These are phyloP conservation scores for Drosophila melanica DNA, from an alignment of 1,140 invertebrate species.

Conservation along the genomic window DNA sequence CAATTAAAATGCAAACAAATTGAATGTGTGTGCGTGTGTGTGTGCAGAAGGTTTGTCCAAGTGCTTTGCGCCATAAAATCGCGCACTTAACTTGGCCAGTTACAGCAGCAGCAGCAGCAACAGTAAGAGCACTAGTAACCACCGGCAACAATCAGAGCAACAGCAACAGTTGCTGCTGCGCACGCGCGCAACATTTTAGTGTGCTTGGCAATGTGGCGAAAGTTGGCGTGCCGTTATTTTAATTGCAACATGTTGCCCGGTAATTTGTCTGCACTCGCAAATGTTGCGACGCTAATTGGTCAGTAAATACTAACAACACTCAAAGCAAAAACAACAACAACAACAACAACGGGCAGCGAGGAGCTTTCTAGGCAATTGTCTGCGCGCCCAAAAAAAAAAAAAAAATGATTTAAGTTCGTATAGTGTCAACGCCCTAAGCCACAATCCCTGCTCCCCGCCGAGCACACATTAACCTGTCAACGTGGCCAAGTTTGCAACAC, in stretches of 20 bases:
- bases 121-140: constrained; percentile 8
- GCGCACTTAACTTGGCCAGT: constrained; percentile 53
- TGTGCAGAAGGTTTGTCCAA: constrained; percentile 76
- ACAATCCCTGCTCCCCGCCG: constrained; percentile 22
- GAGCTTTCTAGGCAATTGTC: background rate
- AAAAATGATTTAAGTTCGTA: constrained; percentile 66
- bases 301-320: constrained; percentile 35
- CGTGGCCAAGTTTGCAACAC: constrained; percentile 79
- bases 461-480: constrained; percentile 76
- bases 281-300: constrained; percentile 78
- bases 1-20: constrained; percentile 82
- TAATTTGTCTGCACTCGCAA: constrained; percentile 81
- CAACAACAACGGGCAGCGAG: constrained; percentile 45
- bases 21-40: constrained; percentile 55
- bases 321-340: constrained; percentile 34
- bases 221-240: constrained; percentile 81
- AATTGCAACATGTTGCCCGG: constrained; percentile 79
- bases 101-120: constrained; percentile 23
- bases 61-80: constrained; percentile 77
- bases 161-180: constrained; percentile 56
- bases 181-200: constrained; percentile 76
- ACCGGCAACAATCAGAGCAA: constrained; percentile 24
- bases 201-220: constrained; percentile 63
- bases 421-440: constrained; percentile 62
- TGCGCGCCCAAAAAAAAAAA: constrained; percentile 44